Evolutionary conservation across 2,797 vertebrate species (phyloP), one percentile per base, ranked within the genome.

Genomic region (Hippoglossus hippoglossus): DNA sequence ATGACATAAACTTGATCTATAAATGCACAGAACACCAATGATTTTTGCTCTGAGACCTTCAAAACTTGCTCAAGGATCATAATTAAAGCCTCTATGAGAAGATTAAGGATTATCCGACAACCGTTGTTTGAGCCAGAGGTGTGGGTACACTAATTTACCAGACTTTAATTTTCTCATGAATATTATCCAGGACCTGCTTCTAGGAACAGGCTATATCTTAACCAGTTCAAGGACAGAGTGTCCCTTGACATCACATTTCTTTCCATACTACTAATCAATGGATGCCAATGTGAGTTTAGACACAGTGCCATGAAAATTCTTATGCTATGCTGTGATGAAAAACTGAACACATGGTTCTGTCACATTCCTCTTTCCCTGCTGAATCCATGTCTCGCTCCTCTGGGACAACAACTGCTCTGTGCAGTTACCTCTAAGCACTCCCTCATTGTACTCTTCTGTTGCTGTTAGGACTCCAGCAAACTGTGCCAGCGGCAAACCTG

Each of bases 401-500:
- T 67, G 59, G 55, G 63, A 69, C 16, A 39, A 49, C 28, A 53
- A 21, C 39, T 13, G 22, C 19, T 55, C 46, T 26, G 26, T n/a
- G 19, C 68, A 26, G 59, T 64, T 25, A 10, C 46, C 70, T 63
- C 51, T 51, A 15, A 3, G 2, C 52, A 36, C 44, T 24, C 36
- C 39, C 56, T 41, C 36, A 11, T 16, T 63, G 31, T 22, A 6
- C 19, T 58, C 31, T 26, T 18, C 19, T 19, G 16, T 5, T 26
- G 15, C 63, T 64, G 44, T 94, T 96, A 99, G 0, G 98, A 97
- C 84, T 99, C 97, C 71, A 99, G 87, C 66, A 99, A 89, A 64
- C 96, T 96, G 71, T 99, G 98, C 97, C 98, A 99, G 53, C 92
- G 96, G 86, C 97, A 99, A 64, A 99, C 96, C 93, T 98, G 97